phyloP scores from a whole-genome alignment of 1,140 invertebrate genomes.

The Leptinotarsa undecemlineata region DNA sequence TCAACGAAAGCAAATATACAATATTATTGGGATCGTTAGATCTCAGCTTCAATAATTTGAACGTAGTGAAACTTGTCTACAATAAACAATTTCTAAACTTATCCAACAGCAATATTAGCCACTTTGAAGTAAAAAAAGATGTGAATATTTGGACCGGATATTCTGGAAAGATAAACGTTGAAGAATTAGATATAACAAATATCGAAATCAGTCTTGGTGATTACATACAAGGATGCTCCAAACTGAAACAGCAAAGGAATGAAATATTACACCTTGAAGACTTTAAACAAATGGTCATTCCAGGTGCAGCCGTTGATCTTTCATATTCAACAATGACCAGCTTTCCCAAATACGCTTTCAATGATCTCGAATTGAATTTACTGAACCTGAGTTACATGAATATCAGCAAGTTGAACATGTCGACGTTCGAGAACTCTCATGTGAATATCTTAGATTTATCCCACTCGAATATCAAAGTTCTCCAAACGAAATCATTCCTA shows the following conservation, averaged over 20 bases:
- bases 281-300: too few relatives aligned
- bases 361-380: background rate
- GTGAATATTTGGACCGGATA: too few relatives aligned
- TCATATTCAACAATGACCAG: background rate
- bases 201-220: too few relatives aligned
- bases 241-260: too few relatives aligned
- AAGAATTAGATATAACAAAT: too few relatives aligned
- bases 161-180: too few relatives aligned
- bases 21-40: background rate
- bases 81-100: background rate
- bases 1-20: background rate
- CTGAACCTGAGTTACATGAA: background rate
- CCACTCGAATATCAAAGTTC: background rate
- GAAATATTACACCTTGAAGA: too few relatives aligned
- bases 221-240: too few relatives aligned
- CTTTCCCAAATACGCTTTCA: background rate
- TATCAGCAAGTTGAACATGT: background rate
- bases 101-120: background rate
- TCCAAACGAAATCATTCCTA: background rate
- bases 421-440: background rate
- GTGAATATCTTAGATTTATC: background rate
- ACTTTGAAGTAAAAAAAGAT: background rate
- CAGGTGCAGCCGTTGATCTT: background rate
- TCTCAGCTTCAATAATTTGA: background rate
- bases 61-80: background rate